Evolutionary conservation across 2,888 invertebrate species (phyloP).

Genomic region (Protonemura montana): DNA sequence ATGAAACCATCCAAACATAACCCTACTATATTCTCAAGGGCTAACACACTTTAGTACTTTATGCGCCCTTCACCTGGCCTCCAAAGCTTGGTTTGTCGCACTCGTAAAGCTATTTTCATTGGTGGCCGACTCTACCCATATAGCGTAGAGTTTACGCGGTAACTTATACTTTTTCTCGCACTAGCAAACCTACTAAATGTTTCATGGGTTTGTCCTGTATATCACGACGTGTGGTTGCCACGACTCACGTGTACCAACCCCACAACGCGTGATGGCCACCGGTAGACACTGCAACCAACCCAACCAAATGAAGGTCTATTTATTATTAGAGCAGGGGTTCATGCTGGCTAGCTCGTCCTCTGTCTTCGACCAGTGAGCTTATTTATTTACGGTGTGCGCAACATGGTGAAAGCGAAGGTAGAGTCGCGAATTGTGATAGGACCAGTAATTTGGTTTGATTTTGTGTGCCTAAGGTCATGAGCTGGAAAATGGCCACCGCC

Average conservation of each 20-base stretch:
- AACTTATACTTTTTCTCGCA: constrained; percentile 3
- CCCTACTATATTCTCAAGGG: background rate
- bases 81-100: background rate
- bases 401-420: background rate
- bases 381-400: background rate
- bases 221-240: background rate
- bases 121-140: background rate
- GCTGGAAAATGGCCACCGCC: background rate
- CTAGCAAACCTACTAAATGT: background rate
- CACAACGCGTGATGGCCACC: background rate
- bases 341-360: background rate
- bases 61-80: background rate
- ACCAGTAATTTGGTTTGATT: background rate
- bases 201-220: background rate
- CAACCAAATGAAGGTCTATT: constrained; percentile 32
- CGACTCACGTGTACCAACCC: background rate
- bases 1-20: background rate
- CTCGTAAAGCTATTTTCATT: constrained; percentile 4
- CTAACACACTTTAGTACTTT: background rate
- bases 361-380: background rate
- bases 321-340: constrained; percentile 15
- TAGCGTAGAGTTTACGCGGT: background rate
- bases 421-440: background rate
- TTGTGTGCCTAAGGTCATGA: background rate
- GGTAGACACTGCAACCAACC: background rate